phyloP scores from a whole-genome alignment of 2,888 invertebrate species.

The Scrobipalpa costella region DNA sequence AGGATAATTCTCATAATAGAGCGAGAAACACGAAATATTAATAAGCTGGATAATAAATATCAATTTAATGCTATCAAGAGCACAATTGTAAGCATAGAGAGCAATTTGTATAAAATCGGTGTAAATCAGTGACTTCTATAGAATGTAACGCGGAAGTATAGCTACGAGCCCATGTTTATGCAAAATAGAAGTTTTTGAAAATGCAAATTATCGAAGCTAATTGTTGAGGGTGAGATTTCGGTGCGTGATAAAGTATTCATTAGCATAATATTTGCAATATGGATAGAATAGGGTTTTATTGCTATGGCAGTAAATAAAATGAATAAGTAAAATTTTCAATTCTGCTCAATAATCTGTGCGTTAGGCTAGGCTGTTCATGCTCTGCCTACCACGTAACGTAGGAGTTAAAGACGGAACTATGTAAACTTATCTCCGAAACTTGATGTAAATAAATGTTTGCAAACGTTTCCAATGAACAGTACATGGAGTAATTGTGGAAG shows the following conservation, averaged over 20 bases:
- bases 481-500: neutral
- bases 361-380: no score
- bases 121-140: constrained; percentile 64
- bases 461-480: no score
- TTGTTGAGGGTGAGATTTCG: constrained; percentile 44
- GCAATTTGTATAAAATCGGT: constrained; percentile 70
- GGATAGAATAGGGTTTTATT: neutral
- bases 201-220: constrained; percentile 54
- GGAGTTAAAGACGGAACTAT: no score
- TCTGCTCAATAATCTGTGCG: no score
- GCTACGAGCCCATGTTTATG: constrained; percentile 71
- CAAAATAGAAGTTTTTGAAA: constrained; percentile 55
- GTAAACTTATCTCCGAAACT: no score
- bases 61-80: constrained; percentile 53
- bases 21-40: neutral
- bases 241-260: neutral
- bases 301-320: neutral
- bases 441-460: no score
- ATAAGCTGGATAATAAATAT: constrained; percentile 45
- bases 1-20: neutral
- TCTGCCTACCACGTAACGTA: no score
- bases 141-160: constrained; percentile 57
- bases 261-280: neutral
- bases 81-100: constrained; percentile 50
- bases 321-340: no score